Conservation (phyloP, 1,140 invertebrate species). For the Anthonomus grandis region DNA sequence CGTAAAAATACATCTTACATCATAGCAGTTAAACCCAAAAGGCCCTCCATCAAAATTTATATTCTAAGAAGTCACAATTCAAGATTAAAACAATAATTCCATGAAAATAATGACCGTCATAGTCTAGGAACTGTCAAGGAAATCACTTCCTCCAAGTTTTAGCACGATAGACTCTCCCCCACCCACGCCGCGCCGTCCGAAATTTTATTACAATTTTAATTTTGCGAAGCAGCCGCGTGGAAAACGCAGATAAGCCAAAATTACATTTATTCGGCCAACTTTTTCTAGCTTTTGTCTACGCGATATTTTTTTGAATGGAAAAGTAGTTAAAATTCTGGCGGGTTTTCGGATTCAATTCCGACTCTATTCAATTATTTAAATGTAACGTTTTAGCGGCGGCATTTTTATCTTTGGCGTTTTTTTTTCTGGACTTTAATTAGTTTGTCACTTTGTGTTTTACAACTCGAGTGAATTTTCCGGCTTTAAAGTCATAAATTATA, state of each 20-base stretch:
- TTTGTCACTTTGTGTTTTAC: no score
- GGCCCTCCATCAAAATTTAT: no score
- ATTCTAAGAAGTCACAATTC: no score
- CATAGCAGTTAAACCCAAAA: no score
- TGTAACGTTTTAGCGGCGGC: slow-evolving; percentile 4
- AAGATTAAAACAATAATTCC: no score
- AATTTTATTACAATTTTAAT: slow-evolving; percentile 39
- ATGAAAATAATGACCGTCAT: no score
- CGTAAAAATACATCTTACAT: no score
- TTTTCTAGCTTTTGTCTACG: slow-evolving; percentile 4
- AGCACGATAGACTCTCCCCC: no score
- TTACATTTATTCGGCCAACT: slow-evolving; percentile 8
- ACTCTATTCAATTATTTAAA: slow-evolving; percentile 12
- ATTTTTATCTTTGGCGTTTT: slow-evolving; percentile 2
- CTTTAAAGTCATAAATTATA: no score
- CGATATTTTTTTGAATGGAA: slow-evolving; percentile 15
- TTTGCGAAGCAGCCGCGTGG: slow-evolving; percentile 31
- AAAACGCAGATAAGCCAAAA: slow-evolving; percentile 34
- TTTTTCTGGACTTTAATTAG: slow-evolving; percentile 1
- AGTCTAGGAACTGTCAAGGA: no score
- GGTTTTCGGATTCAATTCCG: not conserved
- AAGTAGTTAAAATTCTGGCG: not conserved
- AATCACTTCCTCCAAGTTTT: no score
- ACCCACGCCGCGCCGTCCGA: not conserved
- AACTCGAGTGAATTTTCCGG: no score